phyloP scores from a whole-genome alignment of 2,113 vertebrate species.

The Genyomyrus donnyi region DNA sequence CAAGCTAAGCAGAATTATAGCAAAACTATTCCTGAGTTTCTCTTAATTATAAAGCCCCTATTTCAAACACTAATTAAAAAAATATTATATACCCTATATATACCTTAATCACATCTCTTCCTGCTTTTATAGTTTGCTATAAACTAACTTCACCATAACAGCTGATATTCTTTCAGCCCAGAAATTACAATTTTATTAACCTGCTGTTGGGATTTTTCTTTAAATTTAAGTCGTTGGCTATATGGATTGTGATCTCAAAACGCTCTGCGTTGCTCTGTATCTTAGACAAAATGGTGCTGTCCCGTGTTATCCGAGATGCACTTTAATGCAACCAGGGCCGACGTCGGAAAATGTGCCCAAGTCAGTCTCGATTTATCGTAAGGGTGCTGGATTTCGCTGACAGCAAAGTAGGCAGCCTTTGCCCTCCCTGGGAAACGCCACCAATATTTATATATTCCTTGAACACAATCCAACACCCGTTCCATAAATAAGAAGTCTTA shows the following conservation, averaged over 20 bases:
- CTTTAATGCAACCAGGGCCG: neutral
- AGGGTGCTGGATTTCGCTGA: neutral
- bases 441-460: conserved; percentile 40
- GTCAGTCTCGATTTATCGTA: neutral
- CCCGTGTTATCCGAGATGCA: neutral
- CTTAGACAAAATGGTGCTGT: neutral
- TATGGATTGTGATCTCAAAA: neutral
- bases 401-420: neutral
- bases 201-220: neutral
- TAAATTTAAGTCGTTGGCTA: neutral
- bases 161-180: neutral
- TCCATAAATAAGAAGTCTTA: conserved; percentile 13
- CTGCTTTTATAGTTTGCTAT: neutral
- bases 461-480: conserved; percentile 23
- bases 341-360: neutral
- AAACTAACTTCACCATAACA: neutral
- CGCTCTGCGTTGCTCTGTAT: conserved; percentile 2
- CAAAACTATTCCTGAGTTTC: neutral
- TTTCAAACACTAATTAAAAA: neutral
- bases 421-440: conserved; percentile 21
- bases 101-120: neutral
- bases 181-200: neutral
- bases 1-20: neutral
- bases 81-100: neutral
- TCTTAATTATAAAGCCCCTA: neutral